Evolutionary conservation across 2,888 invertebrate genomes (phyloP).

Genomic region (Empis livida): DNA sequence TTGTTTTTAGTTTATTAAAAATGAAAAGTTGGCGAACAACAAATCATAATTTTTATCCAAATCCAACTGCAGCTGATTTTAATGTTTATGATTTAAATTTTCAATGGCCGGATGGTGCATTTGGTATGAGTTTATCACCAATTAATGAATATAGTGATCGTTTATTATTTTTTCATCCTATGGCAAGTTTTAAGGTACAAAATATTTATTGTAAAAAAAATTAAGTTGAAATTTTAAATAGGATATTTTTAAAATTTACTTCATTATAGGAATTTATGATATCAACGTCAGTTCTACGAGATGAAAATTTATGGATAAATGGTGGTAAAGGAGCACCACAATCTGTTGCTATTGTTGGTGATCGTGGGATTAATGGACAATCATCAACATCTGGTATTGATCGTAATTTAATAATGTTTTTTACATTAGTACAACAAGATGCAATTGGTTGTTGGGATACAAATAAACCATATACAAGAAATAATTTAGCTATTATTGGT

Average conservation of each 20-base stretch:
- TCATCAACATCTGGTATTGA: slow-evolving; percentile 63
- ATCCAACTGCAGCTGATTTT: slow-evolving; percentile 49
- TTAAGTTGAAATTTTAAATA: background rate
- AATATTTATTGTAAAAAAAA: background rate
- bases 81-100: slow-evolving; percentile 62
- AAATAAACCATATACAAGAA: slow-evolving; percentile 49
- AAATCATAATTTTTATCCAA: slow-evolving; percentile 30
- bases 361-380: slow-evolving; percentile 51
- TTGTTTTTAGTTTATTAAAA: slow-evolving; percentile 30
- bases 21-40: slow-evolving; percentile 31
- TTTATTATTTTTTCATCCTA: slow-evolving; percentile 62
- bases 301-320: slow-evolving; percentile 40
- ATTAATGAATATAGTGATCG: slow-evolving; percentile 39
- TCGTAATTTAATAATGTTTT: slow-evolving; percentile 56
- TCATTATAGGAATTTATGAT: slow-evolving; percentile 53
- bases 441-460: slow-evolving; percentile 72
- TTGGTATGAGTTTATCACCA: slow-evolving; percentile 59
- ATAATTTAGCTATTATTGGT: slow-evolving; percentile 50
- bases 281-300: slow-evolving; percentile 48
- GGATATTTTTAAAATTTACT: background rate
- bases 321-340: slow-evolving; percentile 25
- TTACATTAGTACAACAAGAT: slow-evolving; percentile 62
- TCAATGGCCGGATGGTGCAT: slow-evolving; percentile 72
- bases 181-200: slow-evolving; percentile 56
- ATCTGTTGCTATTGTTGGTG: slow-evolving; percentile 26